A percentile compares a stretch with the other conserved stretches of the same genome.
Evolutionary conservation across 37 sponge, comb jelly and placozoan species (phyloP).

Genomic region (Aplysina aerophoba): DNA sequence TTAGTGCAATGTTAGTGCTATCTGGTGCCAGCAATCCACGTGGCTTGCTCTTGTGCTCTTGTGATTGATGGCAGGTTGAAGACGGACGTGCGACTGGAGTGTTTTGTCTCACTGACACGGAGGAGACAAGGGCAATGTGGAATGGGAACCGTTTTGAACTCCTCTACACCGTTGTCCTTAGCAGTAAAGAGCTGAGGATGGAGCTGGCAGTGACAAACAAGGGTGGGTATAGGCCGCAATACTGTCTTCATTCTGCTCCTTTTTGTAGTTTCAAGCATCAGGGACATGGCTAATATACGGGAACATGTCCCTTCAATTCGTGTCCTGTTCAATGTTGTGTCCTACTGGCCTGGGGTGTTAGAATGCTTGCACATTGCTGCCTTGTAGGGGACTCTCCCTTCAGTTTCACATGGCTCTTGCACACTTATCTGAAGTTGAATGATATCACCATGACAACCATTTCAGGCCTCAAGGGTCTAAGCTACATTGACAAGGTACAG

Average conservation of each 20-base stretch:
- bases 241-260: no score
- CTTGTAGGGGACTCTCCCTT: conserved; percentile 59
- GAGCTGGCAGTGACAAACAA: conserved; percentile 41
- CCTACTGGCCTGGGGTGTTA: no score
- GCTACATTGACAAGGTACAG: conserved; percentile 81
- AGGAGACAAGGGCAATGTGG: conserved; percentile 79
- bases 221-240: conserved; percentile 28
- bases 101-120: conserved; percentile 73
- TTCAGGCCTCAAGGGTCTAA: conserved; percentile 74
- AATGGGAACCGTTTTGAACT: conserved; percentile 55
- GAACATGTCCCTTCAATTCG: no score
- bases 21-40: conserved; percentile 17
- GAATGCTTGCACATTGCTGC: neutral
- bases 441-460: conserved; percentile 79
- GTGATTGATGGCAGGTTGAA: conserved; percentile 34
- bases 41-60: no score
- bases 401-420: conserved; percentile 84
- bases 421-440: conserved; percentile 83
- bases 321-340: no score
- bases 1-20: no score
- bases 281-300: no score
- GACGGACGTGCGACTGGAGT: conserved; percentile 71
- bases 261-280: no score
- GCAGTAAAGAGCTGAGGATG: conserved; percentile 19
- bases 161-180: conserved; percentile 47